Evolutionary conservation across 1,140 invertebrate genomes (phyloP), one percentile per base, ranked within the genome.

Genomic region (Hermetia illucens): DNA sequence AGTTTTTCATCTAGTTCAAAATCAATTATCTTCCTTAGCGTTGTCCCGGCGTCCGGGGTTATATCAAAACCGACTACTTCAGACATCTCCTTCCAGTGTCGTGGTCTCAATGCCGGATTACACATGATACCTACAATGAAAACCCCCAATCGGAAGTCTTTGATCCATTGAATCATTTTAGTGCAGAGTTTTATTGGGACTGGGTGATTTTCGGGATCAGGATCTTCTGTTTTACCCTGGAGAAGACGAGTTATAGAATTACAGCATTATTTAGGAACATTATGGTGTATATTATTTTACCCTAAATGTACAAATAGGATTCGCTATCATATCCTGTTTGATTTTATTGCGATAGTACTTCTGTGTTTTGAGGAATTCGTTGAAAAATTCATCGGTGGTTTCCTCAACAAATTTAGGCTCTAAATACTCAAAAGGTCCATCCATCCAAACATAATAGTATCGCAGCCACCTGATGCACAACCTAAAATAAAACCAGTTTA

Each of bases 81-180:
- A 0, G 84, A 84, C 74, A 96, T 91, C 55, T 89, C 79, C 42
- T 82, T 75, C 90, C 90, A 95, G 59, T 96, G 90, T 21, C 86
- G 68, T 47, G 85, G 74, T n/a, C 77, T 63, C 36, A 94, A 58
- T 1, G 82, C 85, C 22, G 82, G 77, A 65, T 93, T 92, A 51
- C 88, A 92, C 63, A 94, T 74, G 12, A 85, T 86, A 27, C 75
- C 66, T 17, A 86, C 78, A 37, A 91, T 64, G 21, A 79, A 82
- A 37, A 94, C 70, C 45, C 82, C 75, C 25, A 77, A 75, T 58
- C 84, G 63, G 62, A 91, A 93, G 35, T 82, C 75, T 50, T 79
- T 84, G 36, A 92, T 74, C 38, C 77, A 67, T 36, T 77, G 72
- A 18, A 85, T 61, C 40, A 76, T 72, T 50, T 77, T 70, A 21